Percentiles rank a stretch among this genome's conserved stretches.
phyloP scores from a whole-genome alignment of 2,797 vertebrate species.

The Amniataba percoides region DNA sequence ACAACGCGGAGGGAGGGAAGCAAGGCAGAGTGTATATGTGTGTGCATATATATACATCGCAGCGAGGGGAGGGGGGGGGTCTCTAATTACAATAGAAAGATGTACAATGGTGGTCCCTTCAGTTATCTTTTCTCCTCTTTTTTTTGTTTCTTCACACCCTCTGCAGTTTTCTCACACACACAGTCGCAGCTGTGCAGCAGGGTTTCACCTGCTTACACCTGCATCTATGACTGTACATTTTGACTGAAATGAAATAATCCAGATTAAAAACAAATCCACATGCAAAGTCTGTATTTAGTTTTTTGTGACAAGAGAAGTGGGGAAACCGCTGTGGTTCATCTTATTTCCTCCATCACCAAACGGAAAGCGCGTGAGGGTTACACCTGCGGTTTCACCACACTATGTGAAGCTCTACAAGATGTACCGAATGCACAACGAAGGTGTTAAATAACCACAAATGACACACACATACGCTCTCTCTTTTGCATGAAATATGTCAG shows the following conservation, averaged over 20 bases:
- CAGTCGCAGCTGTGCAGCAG: neutral
- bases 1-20: conserved; percentile 58
- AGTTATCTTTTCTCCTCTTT: conserved; percentile 12
- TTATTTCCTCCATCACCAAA: conserved; percentile 19
- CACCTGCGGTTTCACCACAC: conserved; percentile 15
- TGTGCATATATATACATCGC: conserved; percentile 64
- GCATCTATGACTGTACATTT: neutral
- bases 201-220: conserved; percentile 6
- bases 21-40: conserved; percentile 40
- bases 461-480: neutral
- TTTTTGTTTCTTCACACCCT: conserved; percentile 22
- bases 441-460: conserved; percentile 28
- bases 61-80: neutral
- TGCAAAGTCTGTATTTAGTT: neutral
- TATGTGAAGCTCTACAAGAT: neutral
- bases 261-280: conserved; percentile 20
- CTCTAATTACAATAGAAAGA: conserved; percentile 56
- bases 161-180: neutral
- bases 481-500: conserved; percentile 2
- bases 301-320: neutral
- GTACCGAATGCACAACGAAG: neutral
- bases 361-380: conserved; percentile 25
- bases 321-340: neutral
- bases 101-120: conserved; percentile 55
- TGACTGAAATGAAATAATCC: conserved; percentile 24